phyloP scores from a whole-genome alignment of 1,140 invertebrate species.

The Conus ventricosus region DNA sequence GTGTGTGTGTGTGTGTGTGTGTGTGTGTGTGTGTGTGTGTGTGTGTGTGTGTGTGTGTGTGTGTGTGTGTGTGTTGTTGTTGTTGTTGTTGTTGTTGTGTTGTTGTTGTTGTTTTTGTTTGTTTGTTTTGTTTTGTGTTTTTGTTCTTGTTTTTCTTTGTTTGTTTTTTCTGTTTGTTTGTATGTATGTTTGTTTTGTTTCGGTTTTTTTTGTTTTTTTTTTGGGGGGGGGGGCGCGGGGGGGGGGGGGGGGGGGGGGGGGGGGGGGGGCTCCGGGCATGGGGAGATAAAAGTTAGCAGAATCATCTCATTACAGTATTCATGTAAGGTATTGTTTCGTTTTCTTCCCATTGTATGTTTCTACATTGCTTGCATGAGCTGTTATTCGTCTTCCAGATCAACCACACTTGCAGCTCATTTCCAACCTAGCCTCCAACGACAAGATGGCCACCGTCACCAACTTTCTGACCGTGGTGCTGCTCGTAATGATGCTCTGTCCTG shows the following conservation, averaged over 20 bases:
- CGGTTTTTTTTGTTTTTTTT: too few relatives aligned
- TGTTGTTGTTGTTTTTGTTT: background rate
- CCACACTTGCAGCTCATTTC: too few relatives aligned
- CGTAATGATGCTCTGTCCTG: background rate
- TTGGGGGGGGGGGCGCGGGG: too few relatives aligned
- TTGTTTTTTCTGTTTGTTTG: too few relatives aligned
- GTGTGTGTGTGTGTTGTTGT: conserved; percentile 7
- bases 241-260: too few relatives aligned
- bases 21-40: conserved; percentile 22
- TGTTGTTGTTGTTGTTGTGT: background rate
- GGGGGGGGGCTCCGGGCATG: too few relatives aligned
- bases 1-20: conserved; percentile 22
- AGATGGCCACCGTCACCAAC: background rate
- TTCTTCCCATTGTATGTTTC: too few relatives aligned
- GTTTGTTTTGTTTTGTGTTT: background rate
- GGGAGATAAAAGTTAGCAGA: too few relatives aligned
- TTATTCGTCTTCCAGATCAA: background rate
- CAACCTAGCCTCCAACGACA: background rate
- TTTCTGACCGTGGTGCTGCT: background rate
- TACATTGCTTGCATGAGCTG: background rate
- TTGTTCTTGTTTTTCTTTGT: too few relatives aligned
- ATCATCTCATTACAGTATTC: too few relatives aligned
- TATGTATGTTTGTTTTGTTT: too few relatives aligned
- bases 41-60: conserved; percentile 18
- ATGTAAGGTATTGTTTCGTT: too few relatives aligned